Conservation (phyloP, 1,140 invertebrate species). For the Caerostris extrusa region DNA sequence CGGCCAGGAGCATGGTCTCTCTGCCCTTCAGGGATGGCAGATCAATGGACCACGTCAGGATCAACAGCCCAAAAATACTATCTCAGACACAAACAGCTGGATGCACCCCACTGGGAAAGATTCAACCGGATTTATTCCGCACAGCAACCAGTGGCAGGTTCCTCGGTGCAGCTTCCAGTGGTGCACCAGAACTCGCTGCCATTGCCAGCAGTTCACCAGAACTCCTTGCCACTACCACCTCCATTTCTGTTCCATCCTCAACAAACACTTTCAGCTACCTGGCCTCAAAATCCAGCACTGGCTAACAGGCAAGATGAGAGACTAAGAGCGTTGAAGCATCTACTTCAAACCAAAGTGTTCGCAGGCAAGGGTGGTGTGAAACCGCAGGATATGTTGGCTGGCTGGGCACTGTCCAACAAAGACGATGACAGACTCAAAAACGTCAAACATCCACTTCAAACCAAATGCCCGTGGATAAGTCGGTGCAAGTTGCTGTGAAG, state of each 20-base stretch:
- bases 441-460: neutral
- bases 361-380: too few relatives aligned
- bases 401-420: neutral
- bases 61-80: slow-evolving; percentile 47
- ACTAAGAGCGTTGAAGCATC: neutral
- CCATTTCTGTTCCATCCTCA: neutral
- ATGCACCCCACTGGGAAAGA: slow-evolving; percentile 26
- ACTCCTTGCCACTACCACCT: neutral
- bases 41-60: slow-evolving; percentile 1
- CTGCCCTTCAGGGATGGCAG: slow-evolving; percentile 44
- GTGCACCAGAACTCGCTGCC: neutral
- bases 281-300: neutral
- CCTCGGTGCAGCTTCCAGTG: neutral
- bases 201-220: neutral
- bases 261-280: neutral
- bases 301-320: neutral
- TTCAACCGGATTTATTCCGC: slow-evolving; percentile 44
- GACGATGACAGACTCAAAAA: neutral
- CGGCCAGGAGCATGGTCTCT: slow-evolving; percentile 19
- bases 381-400: neutral
- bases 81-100: neutral
- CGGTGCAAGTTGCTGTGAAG: neutral
- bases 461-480: neutral
- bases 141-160: neutral
- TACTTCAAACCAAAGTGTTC: neutral